Conservation (phyloP, 2,113 vertebrate species). For the Cinclus cinclus region DNA sequence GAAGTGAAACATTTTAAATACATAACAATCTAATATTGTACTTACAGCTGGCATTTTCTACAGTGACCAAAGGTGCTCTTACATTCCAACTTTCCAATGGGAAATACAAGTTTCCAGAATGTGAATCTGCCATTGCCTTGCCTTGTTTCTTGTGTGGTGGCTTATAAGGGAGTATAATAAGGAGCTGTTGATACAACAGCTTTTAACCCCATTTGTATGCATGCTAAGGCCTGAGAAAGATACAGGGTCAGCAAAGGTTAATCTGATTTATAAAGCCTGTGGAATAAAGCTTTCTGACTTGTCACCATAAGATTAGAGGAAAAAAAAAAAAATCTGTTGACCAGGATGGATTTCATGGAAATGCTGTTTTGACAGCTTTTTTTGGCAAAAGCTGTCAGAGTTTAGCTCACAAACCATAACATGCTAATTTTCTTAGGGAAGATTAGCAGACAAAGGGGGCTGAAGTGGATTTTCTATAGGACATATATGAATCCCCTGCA, state of each 20-base stretch:
- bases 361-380: neutral
- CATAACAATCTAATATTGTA: neutral
- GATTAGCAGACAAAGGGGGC: neutral
- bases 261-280: neutral
- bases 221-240: neutral
- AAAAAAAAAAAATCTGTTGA: neutral
- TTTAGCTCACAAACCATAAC: neutral
- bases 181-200: neutral
- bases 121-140: neutral
- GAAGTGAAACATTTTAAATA: neutral
- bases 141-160: neutral
- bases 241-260: neutral
- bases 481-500: neutral
- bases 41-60: neutral
- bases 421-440: neutral
- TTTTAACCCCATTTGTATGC: neutral
- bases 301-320: neutral
- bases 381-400: neutral
- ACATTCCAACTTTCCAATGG: neutral
- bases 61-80: neutral
- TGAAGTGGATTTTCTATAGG: neutral
- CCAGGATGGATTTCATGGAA: neutral
- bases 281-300: neutral
- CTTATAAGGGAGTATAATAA: neutral
- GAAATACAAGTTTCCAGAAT: neutral